Base-by-base conservation (phyloP, 2,113 vertebrate species). In the Coptodon rendalli region DNA sequence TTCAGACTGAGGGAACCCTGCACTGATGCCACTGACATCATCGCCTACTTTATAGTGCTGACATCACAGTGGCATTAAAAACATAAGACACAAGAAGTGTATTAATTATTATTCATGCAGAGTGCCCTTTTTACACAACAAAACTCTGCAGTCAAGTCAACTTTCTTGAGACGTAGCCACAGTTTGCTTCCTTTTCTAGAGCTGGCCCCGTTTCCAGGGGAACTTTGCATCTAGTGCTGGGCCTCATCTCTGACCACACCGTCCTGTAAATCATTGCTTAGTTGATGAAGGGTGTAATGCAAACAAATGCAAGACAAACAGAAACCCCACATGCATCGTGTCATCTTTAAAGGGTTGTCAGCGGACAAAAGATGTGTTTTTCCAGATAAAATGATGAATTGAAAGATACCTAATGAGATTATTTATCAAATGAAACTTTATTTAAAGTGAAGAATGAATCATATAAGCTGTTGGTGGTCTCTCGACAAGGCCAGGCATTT, bases 361-460 rank as follows among this genome's bases (percentile, higher is more conserved):
- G 56, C 6, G 0, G 63, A 57, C 7, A 78, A 52, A 52, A 66
- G 16, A 31, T 27, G 52, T 13, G n/a, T 85, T 71, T 61, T 43
- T 85, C 24, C 22, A 53, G n/a, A 61, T 54, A 56, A 63, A 84
- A 22, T 27, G 9, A 56, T 57, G 5, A 80, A 82, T 19, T 80
- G 73, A 34, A 86, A 85, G 8, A 87, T 91, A 89, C 50, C 54
- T 27, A 87, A 88, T 82, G 66, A 73, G 24, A 92, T 81, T 76
- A 68, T 82, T 92, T 78, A 78, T 78, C 14, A 78, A 78, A 78
- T 8, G 43, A 22, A 68, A 68, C 34, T 95, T 96, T 96, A 96
- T 95, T 95, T 86, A 91, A 81, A 88, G 59, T 86, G 84, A 91
- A 81, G 80, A 90, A 92, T 84, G 80, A 91, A 86, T 92, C 52